A percentile compares a stretch with the other conserved stretches of the same genome.
Conservation (phyloP, 64 coral and sea anemone genomes). For the Montipora cactus region DNA sequence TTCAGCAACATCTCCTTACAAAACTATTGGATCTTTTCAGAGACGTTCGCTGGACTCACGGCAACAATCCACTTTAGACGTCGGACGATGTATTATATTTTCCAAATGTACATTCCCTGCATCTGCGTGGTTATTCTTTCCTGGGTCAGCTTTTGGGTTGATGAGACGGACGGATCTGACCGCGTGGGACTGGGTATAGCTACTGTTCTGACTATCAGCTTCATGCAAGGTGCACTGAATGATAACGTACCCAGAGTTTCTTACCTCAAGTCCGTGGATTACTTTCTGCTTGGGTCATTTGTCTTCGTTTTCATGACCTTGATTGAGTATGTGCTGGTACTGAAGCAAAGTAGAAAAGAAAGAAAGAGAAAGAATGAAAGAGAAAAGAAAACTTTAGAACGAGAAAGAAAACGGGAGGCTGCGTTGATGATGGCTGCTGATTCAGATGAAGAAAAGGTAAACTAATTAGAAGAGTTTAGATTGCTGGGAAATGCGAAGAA, state of each 20-base stretch:
- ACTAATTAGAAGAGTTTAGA: neutral
- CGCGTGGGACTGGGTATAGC: conserved; percentile 84
- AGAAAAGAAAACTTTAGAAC: conserved; percentile 27
- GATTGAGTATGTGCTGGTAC: conserved; percentile 73
- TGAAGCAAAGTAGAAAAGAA: conserved; percentile 68
- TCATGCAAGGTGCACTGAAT: conserved; percentile 90
- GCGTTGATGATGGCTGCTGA: neutral
- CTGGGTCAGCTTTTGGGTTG: conserved; percentile 92
- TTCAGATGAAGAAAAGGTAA: conserved; percentile 31
- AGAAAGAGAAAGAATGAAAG: conserved; percentile 40
- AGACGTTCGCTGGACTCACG: conserved; percentile 81
- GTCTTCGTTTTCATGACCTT: conserved; percentile 92
- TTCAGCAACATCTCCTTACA: no score
- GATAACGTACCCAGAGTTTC: conserved; percentile 85
- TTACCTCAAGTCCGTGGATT: conserved; percentile 88
- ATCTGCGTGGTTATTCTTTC: conserved; percentile 81
- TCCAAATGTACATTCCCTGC: conserved; percentile 91
- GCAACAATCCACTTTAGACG: conserved; percentile 82
- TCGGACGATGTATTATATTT: conserved; percentile 83
- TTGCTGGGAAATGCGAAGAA: no score
- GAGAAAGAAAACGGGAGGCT: neutral
- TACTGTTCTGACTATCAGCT: conserved; percentile 84
- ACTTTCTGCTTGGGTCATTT: conserved; percentile 84
- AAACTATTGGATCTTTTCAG: neutral
- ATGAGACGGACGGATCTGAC: conserved; percentile 75